Conservation (phyloP, 2,797 vertebrate genomes). For the Falco concolor region DNA sequence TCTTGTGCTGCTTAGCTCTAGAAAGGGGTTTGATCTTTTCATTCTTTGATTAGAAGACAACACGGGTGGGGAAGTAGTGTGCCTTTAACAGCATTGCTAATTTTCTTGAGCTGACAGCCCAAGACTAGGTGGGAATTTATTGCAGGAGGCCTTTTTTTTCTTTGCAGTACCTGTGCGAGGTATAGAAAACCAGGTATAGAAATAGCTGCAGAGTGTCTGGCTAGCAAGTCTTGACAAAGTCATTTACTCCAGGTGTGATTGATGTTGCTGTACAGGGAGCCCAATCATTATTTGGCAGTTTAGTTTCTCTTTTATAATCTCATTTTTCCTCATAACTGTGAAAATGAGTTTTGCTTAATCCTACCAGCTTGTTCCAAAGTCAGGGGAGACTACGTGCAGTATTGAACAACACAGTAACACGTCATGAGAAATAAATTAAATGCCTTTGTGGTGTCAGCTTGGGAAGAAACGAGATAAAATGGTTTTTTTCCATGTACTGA, state of each 20-base stretch:
- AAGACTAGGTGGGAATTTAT: background rate
- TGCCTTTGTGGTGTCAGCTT: constrained; percentile 1
- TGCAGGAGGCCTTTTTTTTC: background rate
- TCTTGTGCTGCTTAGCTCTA: background rate
- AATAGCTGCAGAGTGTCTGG: background rate
- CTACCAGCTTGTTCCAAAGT: background rate
- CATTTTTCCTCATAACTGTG: background rate
- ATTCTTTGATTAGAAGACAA: background rate
- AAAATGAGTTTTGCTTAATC: background rate
- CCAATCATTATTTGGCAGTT: background rate
- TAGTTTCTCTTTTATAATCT: background rate
- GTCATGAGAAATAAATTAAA: constrained; percentile 35
- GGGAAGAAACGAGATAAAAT: constrained; percentile 20
- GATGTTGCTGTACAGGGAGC: background rate
- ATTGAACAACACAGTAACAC: background rate
- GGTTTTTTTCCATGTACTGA: constrained; percentile 36
- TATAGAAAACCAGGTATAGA: background rate
- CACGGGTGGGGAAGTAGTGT: background rate
- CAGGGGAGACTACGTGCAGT: background rate
- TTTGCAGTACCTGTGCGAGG: background rate
- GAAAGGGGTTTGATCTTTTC: background rate
- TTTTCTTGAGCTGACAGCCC: background rate
- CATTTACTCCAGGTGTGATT: background rate
- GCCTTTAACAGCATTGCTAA: background rate
- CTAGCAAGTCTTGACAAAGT: background rate